Conservation (phyloP, 2,113 vertebrate genomes). For the Spermophilus dauricus region DNA sequence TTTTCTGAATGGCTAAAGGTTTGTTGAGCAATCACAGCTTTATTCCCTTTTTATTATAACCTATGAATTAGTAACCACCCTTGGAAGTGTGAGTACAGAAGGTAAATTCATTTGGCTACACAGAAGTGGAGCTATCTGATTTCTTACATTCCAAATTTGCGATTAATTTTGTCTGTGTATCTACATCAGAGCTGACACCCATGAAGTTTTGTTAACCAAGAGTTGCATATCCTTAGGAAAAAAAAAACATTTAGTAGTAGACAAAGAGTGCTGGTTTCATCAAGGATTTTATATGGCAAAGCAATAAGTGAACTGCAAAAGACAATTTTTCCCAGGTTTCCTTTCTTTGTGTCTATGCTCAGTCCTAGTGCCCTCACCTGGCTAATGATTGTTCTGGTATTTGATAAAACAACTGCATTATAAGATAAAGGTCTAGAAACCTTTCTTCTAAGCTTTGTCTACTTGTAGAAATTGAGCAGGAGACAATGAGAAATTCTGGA, state of each 20-base stretch:
- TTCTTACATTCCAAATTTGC: not conserved
- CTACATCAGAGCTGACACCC: not conserved
- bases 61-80: not conserved
- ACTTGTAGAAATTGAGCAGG: conserved; percentile 12
- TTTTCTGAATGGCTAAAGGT: not conserved
- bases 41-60: not conserved
- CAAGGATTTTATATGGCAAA: not conserved
- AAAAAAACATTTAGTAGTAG: conserved; percentile 24
- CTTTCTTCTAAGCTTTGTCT: conserved; percentile 14
- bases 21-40: not conserved
- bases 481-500: conserved; percentile 39
- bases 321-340: conserved; percentile 23
- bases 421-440: conserved; percentile 53
- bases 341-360: not conserved
- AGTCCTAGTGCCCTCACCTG: not conserved
- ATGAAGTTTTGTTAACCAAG: not conserved
- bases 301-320: not conserved
- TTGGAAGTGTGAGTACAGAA: not conserved
- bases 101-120: conserved; percentile 11
- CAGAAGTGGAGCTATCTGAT: not conserved
- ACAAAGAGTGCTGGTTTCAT: conserved; percentile 9
- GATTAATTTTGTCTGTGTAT: conserved; percentile 25
- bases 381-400: not conserved
- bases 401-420: conserved; percentile 46
- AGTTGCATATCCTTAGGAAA: not conserved